Evolutionary conservation across 2,797 vertebrate genomes (phyloP), one percentile per base, ranked within the genome.

Genomic region (Bradypodion pumilum): DNA sequence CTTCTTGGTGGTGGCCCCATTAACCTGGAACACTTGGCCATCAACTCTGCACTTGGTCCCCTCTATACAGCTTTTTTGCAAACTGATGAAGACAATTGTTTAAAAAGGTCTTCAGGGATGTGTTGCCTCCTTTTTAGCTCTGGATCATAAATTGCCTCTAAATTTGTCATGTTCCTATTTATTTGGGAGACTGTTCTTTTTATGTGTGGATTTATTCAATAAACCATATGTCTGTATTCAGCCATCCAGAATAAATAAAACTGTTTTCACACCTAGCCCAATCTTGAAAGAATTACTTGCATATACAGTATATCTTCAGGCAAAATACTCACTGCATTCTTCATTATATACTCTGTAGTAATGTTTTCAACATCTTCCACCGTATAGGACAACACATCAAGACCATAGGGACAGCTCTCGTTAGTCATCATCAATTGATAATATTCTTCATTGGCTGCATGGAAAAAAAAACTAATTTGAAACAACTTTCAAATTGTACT

Each of bases 401-500:
- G 88, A 25, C 96, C 94, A 73, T 96, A 95, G 3, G 97, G 96
- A 65, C 96, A 97, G 90, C 94, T 96, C 93, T 98, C 97, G 60
- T 97, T 97, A 86, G 90, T 96, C 97, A 97, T 97, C 85, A 97
- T 93, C 93, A 98, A 92, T 89, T 98, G 98, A 91, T 98, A 98
- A 87, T 99, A 99, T 70, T 99, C 98, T 88, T 99, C 98, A 86
- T 97, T 99, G 40, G 98, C 99, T 99, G 84, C 52, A 86, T 10
- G 76, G 77, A 79, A 85, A 88, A 7, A 91, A 52, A 13, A 84
- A 90, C 78, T 4, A 87, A 70, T 35, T 4, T 46, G 25, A 19
- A 56, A 56, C 19, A 72, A 0, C 80, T 73, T 86, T 80, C 1
- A 78, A 81, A 32, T 12, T 2, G 56, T 23, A 83, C 6, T 42